These are phyloP conservation scores for Apis cerana DNA, from an alignment of 1,140 invertebrate genomes.

Conservation along the genomic window DNA sequence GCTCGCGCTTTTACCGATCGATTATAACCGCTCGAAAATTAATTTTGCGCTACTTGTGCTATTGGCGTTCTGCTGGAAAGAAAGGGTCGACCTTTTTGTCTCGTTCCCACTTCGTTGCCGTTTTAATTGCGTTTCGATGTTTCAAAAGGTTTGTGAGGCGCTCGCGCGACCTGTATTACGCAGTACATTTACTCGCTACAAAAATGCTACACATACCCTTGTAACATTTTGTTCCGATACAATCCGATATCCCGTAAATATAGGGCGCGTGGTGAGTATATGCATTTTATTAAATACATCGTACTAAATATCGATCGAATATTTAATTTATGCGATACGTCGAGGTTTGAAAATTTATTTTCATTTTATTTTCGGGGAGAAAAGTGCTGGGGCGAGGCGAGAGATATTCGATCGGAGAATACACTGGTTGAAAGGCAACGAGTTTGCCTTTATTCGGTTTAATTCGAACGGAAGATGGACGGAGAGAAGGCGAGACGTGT, in stretches of 20 bases:
- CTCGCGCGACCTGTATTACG: neutral
- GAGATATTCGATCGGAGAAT: too few relatives aligned
- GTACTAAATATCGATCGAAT: too few relatives aligned
- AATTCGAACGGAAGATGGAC: neutral
- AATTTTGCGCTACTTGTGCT: neutral
- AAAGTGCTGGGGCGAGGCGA: too few relatives aligned
- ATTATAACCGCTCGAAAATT: neutral
- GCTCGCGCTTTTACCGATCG: too few relatives aligned
- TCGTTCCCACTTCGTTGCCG: neutral
- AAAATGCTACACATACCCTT: too few relatives aligned
- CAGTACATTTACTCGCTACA: neutral
- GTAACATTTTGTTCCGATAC: neutral
- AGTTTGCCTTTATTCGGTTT: constrained; percentile 10
- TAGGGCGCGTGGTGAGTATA: neutral
- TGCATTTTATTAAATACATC: too few relatives aligned
- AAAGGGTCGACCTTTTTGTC: neutral
- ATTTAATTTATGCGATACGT: too few relatives aligned
- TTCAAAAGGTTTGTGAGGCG: neutral
- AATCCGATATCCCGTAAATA: neutral
- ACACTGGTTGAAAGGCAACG: too few relatives aligned
- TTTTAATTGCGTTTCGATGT: neutral
- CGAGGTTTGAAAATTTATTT: too few relatives aligned
- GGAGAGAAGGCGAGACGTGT: neutral
- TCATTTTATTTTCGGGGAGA: too few relatives aligned
- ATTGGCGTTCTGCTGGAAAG: neutral